These are phyloP conservation scores for Zygogramma bicolorata DNA, from an alignment of 2,888 invertebrate species.

Conservation along the genomic window DNA sequence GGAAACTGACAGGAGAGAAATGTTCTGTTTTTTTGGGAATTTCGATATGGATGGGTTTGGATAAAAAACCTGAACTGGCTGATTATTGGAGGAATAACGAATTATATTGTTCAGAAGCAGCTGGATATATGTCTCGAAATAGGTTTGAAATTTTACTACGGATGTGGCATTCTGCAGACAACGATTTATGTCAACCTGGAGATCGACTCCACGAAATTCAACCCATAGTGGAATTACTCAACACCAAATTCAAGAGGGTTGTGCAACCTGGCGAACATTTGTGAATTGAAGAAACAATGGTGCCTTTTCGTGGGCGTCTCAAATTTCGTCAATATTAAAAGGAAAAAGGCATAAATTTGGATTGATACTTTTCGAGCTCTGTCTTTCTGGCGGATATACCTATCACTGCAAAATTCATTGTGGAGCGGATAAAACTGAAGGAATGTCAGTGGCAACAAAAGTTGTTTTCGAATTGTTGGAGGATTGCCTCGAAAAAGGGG, in stretches of 20 bases:
- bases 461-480: slow-evolving; percentile 15
- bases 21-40: slow-evolving; percentile 32
- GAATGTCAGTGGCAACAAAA: slow-evolving; percentile 18
- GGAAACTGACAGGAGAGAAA: slow-evolving; percentile 8
- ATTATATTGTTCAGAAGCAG: slow-evolving; percentile 12
- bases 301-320: slow-evolving; percentile 23
- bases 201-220: slow-evolving; percentile 9
- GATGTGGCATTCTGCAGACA: slow-evolving; percentile 24
- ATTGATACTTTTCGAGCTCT: slow-evolving; percentile 12
- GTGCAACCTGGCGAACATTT: slow-evolving; percentile 10
- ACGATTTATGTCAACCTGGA: neutral
- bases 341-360: slow-evolving; percentile 1
- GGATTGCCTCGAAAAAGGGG: slow-evolving; percentile 16
- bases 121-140: slow-evolving; percentile 23
- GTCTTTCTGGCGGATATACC: slow-evolving; percentile 49
- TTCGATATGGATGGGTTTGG: slow-evolving; percentile 34
- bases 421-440: slow-evolving; percentile 23
- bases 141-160: slow-evolving; percentile 29
- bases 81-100: slow-evolving; percentile 27
- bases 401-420: slow-evolving; percentile 27
- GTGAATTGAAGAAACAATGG: slow-evolving; percentile 7
- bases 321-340: slow-evolving; percentile 7
- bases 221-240: slow-evolving; percentile 9
- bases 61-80: slow-evolving; percentile 24
- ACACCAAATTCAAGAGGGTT: slow-evolving; percentile 23